Evolutionary conservation across 2,113 vertebrate genomes (phyloP).

Genomic region (Nothoprocta pentlandii): DNA sequence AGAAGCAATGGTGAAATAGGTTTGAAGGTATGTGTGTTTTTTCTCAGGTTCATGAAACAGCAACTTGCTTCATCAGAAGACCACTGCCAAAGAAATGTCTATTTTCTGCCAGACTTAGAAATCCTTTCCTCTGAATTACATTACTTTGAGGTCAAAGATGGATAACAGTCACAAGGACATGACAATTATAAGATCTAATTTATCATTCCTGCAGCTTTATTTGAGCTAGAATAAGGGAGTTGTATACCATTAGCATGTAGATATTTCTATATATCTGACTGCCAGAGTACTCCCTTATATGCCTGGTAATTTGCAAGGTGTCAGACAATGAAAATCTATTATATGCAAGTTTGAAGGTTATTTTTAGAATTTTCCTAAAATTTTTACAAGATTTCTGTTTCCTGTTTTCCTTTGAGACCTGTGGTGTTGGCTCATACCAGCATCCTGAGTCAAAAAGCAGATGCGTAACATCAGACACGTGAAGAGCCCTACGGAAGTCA

Average conservation of each 20-base stretch:
- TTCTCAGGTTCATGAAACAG: neutral
- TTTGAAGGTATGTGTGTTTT: neutral
- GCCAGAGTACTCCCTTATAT: neutral
- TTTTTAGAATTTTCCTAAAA: conserved; percentile 1
- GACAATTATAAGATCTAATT: conserved; percentile 39
- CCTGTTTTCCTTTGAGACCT: conserved; percentile 17
- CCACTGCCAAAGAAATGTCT: neutral
- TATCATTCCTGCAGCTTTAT: conserved; percentile 2
- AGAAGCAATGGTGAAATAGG: neutral
- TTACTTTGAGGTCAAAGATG: neutral
- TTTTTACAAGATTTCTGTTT: conserved; percentile 8
- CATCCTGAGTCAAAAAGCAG: neutral
- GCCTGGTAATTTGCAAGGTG: neutral
- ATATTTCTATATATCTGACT: neutral
- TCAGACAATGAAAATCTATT: neutral
- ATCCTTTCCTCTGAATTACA: neutral
- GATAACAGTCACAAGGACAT: neutral
- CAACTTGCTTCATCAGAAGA: neutral
- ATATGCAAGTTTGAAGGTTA: neutral
- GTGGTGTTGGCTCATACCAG: neutral
- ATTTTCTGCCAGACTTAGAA: neutral
- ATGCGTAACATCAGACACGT: neutral
- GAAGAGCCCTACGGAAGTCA: neutral
- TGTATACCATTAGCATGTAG: conserved; percentile 27
- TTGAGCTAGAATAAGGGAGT: neutral